Base-by-base conservation (phyloP, 2,113 vertebrate genomes). In the Zosterops hypoxanthus region DNA sequence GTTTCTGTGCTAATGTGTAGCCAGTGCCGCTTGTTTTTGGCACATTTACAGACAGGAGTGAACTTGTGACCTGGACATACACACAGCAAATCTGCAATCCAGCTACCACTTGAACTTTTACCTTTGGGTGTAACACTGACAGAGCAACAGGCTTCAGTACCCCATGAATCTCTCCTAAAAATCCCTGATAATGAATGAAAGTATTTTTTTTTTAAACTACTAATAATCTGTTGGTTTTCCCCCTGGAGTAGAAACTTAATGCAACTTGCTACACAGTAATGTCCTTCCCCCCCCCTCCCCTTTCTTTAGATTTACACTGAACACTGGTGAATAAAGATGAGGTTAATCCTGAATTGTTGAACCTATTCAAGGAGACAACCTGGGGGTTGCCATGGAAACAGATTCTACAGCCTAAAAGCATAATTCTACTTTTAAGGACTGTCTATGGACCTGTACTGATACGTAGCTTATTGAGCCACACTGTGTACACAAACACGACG, bases 311-410 rank as follows among this genome's bases (percentile, higher is more conserved):
- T 93, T 89, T 86, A 82, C 6, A 0, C 63, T 80, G 78, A 86
- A 76, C 22, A 60, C 29, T 29, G 31, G 85, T 93, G 96, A 96
- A 95, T 92, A 96, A 95, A 95, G 93, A 95, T 95, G 88, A 97
- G 85, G 90, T 90, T 94, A 95, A 97, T 97, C 94, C 80, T 3
- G 6, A 77, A 91, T 82, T 95, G 91, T 93, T 94, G 88, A 94
- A 93, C 31, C 79, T 86, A 86, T 84, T 91, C 88, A 93, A 63
- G 50, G 57, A 96, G 76, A 90, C 85, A 95, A 95, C 95, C 92
- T 95, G 80, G 46, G 34, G n/a, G 95, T 97, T 95, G 85, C 92
- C 91, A 96, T 95, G 92, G 97, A 95, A 97, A 97, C 95, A 88
- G 61, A 69, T 90, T 95, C n/a, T 64, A 72, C 79, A 90, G 72